A percentile compares a stretch with the other conserved stretches of the same genome.
Conservation (phyloP, 2,888 invertebrate species). For the Diogma glabrata region DNA sequence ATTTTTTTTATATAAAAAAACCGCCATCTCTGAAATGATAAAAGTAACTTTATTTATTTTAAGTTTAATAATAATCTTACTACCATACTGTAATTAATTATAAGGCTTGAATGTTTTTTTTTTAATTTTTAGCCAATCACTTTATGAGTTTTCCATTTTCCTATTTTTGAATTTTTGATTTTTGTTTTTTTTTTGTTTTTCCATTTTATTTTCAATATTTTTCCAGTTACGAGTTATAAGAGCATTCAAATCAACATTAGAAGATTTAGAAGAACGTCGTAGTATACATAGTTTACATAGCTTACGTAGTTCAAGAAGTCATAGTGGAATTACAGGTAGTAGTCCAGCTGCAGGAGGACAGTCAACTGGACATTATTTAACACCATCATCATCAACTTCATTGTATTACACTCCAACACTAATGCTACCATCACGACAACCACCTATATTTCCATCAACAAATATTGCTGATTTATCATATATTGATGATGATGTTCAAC, state of each 20-base stretch:
- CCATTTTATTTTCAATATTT: constrained; percentile 18
- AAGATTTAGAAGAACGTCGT: constrained; percentile 98
- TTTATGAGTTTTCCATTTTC: constrained; percentile 14
- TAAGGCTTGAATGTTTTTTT: constrained; percentile 13
- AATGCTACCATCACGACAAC: constrained; percentile 23
- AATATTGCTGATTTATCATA: constrained; percentile 54
- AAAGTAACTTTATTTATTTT: no score
- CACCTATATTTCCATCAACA: constrained; percentile 21
- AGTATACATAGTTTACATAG: constrained; percentile 96
- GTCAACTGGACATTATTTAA: constrained; percentile 29
- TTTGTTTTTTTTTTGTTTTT: constrained; percentile 16
- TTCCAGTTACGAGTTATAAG: constrained; percentile 99
- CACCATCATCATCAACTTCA: constrained; percentile 24
- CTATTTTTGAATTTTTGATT: constrained; percentile 11
- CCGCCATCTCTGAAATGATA: no score
- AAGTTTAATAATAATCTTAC: no score
- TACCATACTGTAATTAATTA: no score
- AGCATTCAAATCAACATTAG: constrained; percentile 98
- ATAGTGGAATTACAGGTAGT: constrained; percentile 42
- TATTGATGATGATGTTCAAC: constrained; percentile 50
- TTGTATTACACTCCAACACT: constrained; percentile 28
- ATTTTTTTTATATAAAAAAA: no score
- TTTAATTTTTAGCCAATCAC: constrained; percentile 8
- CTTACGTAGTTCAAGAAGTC: constrained; percentile 70
- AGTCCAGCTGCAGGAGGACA: constrained; percentile 24